phyloP scores from a whole-genome alignment of 2,113 vertebrate species.

The Cygnus atratus region DNA sequence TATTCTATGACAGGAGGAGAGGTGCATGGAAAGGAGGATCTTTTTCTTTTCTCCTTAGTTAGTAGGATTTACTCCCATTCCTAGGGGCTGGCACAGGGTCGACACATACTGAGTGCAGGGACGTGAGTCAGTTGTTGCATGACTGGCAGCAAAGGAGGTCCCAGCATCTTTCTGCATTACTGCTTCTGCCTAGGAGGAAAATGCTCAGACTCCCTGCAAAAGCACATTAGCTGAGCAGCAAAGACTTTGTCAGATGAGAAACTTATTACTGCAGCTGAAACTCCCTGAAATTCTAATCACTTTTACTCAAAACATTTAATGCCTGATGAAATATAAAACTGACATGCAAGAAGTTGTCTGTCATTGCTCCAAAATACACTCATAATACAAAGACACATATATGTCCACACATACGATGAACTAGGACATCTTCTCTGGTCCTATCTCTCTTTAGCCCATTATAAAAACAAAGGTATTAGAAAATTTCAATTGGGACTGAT shows the following conservation, averaged over 20 bases:
- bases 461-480: background rate
- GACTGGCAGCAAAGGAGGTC: background rate
- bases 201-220: background rate
- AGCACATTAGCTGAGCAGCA: background rate
- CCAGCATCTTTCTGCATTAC: background rate
- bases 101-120: accelerated
- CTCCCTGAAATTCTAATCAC: background rate
- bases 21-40: accelerated
- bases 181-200: background rate
- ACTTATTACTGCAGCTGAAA: background rate
- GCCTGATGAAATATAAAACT: background rate
- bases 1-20: background rate
- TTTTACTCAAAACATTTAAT: background rate
- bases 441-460: background rate
- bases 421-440: background rate
- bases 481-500: background rate
- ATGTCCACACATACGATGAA: background rate
- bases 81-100: background rate
- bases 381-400: background rate
- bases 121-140: accelerated
- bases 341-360: background rate
- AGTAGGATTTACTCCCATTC: background rate
- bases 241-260: background rate
- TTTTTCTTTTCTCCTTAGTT: background rate
- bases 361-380: background rate